Evolutionary conservation across 2,113 vertebrate species (phyloP).

Genomic region (Isurus oxyrinchus): DNA sequence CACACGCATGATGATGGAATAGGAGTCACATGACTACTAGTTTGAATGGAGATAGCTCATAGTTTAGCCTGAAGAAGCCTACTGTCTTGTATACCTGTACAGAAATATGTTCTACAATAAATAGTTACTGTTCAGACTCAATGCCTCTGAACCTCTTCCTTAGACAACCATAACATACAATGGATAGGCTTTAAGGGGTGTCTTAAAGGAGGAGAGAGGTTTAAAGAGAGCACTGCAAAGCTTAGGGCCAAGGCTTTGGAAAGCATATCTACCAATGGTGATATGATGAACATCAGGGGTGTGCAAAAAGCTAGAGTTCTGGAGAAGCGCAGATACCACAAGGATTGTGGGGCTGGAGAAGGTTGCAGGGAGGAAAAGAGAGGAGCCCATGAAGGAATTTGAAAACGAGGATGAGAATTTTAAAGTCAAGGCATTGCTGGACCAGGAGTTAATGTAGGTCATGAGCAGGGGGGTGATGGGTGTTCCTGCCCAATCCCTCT

Average conservation of each 20-base stretch:
- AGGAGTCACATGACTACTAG: too few relatives aligned
- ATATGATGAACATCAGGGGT: neutral
- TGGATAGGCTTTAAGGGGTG: neutral
- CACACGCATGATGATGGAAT: too few relatives aligned
- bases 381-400: neutral
- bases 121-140: too few relatives aligned
- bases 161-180: too few relatives aligned
- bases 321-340: neutral
- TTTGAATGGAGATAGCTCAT: too few relatives aligned
- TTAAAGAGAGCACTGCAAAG: neutral
- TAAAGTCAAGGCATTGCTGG: neutral
- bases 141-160: too few relatives aligned
- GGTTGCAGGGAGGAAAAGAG: neutral
- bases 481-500: neutral
- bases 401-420: neutral
- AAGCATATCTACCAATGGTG: neutral
- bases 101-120: too few relatives aligned
- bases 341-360: neutral
- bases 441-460: neutral
- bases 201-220: neutral
- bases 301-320: neutral
- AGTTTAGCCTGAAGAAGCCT: too few relatives aligned
- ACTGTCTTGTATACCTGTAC: too few relatives aligned
- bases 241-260: neutral
- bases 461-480: neutral